Evolutionary conservation across 2,797 vertebrate species (phyloP), one percentile per base, ranked within the genome.

Genomic region (Myioborus melanocephalus): DNA sequence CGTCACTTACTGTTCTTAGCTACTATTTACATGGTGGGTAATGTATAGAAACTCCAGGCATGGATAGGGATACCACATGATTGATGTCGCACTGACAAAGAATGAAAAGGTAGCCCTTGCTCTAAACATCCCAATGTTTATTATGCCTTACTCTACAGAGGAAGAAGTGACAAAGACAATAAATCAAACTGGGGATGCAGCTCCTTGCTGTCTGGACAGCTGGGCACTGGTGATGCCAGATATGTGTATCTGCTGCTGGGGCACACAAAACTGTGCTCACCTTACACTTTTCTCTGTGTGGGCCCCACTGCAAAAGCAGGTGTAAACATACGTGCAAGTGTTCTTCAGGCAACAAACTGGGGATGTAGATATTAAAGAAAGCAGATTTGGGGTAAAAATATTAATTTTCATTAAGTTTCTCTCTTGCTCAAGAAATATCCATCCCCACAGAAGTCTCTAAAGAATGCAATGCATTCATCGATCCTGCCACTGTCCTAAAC

Each of bases 171-270:
- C 43, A 44, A 49, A 76, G 28, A 44, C 34, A 70, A 8, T 43
- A 63, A 87, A 46, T 30, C 35, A 43, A 35, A 35, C 24, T 8
- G 65, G 43, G 16, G 50, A 49, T 22, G n/a, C n/a, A 87, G 43
- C 15, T 71, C 32, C 23, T 32, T 55, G 37, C 44, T 5, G 0
- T 19, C 46, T 34, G 47, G 43, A 44, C 23, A 52, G n/a, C 49
- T 39, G 49, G 27, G 37, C 16, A 43, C 23, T n/a, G 14, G 16
- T 21, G 4, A 8, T 83, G 32, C 46, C 50, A 53, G 50, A 53
- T 41, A 8, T 0, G 0, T 19, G 10, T 35, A 8, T 32, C 53
- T 76, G 44, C 83, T 82, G 10, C n/a, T 75, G 66, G 21, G 27
- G 44, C 18, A 65, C 41, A 17, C 17, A 64, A 24, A 83, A 39